Evolutionary conservation across 2,888 invertebrate genomes (phyloP), one percentile per base, ranked within the genome.

Genomic region (Limnephilus marmoratus): DNA sequence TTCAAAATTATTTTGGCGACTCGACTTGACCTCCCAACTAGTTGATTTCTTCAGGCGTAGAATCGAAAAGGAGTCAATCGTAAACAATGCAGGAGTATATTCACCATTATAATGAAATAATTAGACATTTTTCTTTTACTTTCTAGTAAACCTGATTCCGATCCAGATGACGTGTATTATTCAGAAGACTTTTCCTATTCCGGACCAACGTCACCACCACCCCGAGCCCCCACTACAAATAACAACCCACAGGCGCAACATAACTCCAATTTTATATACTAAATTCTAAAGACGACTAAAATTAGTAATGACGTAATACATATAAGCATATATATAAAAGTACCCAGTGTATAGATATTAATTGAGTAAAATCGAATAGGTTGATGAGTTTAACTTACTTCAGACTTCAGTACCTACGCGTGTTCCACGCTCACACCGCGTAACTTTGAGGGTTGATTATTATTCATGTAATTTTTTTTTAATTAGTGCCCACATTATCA

Each of bases 241-340:
- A 37, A 37, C 11, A 37, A 34, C 41, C 31, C 83, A 24, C 31
- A 83, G 41, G 83, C 37, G 83, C 18, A 5, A 12, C 34, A 83
- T 1, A 83, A 83, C 24, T 34, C 83, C 83, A 83, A 83, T 41
- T 83, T 83, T 41, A 34, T 83, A 83, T 83, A 83, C 37, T 83
- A 41, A 83, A 24, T 24, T 24, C 68, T 68, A 68, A 68, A 7
- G 7, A 68, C 7, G 68, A n/a, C 68, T 68, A 68, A 68, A 15
- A 18, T 53, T 53, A 53, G 53, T 18, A 53, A 53, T 53, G 53
- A 4, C 53, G 5, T 68, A 24, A 24, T n/a, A 68, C 31, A 31
- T 31, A 31, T 31, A 31, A 31, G 31, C 31, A 2, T 31, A n/a
- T 68, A 7, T 24, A 24, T 24, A n/a, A 68, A n/a, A n/a, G 9